Evolutionary conservation across 2,113 vertebrate genomes (phyloP).

Genomic region (Crotophaga sulcirostris): DNA sequence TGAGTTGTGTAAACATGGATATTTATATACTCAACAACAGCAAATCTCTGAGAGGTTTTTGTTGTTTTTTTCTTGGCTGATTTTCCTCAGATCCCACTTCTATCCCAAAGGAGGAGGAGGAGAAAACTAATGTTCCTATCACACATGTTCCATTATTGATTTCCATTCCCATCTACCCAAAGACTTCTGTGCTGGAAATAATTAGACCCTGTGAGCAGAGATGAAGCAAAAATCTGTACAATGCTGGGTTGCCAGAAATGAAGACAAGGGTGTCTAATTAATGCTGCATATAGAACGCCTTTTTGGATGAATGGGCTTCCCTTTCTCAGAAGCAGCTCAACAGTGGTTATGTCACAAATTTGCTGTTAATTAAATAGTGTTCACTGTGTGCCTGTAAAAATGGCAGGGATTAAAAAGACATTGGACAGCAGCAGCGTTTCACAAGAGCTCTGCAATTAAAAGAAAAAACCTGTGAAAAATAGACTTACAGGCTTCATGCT

Average conservation of each 20-base stretch:
- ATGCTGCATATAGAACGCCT: conserved; percentile 66
- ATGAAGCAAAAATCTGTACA: conserved; percentile 68
- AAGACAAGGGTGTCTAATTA: conserved; percentile 75
- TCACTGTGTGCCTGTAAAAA: conserved; percentile 54
- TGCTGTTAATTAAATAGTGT: conserved; percentile 73
- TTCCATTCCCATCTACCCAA: conserved; percentile 40
- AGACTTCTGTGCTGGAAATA: conserved; percentile 64
- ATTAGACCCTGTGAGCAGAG: conserved; percentile 65
- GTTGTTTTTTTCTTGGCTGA: background rate
- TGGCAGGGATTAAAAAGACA: background rate
- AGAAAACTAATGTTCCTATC: conserved; percentile 35
- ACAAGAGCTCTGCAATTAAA: conserved; percentile 44
- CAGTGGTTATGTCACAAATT: conserved; percentile 49
- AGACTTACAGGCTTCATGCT: background rate
- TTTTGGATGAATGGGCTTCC: conserved; percentile 69
- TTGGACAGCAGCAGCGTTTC: background rate
- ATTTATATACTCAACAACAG: conserved; percentile 1
- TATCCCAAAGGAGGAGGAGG: background rate
- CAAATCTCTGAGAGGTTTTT: background rate
- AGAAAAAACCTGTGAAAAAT: conserved; percentile 13
- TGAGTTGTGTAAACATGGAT: background rate
- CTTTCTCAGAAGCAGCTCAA: conserved; percentile 60
- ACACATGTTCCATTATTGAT: conserved; percentile 46
- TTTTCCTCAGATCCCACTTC: background rate
- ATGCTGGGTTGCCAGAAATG: conserved; percentile 45